Evolutionary conservation across 1,140 invertebrate species (phyloP).

Genomic region (Coptotermes formosanus): DNA sequence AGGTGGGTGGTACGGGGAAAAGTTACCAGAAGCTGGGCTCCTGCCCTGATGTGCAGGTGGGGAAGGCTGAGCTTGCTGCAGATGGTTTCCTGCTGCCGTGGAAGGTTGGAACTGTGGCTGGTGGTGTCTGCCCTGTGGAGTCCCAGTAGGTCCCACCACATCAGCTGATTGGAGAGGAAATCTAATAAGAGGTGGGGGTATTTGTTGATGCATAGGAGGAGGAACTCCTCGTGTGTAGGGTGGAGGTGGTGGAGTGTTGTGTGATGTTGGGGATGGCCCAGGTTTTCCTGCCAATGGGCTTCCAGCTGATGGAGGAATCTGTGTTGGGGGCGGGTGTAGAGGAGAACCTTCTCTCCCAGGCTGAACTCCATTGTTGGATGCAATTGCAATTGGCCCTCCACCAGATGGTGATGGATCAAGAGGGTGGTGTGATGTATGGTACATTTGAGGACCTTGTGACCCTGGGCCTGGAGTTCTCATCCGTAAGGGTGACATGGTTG

Average conservation of each 20-base stretch:
- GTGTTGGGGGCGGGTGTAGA: background rate
- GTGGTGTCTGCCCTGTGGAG: background rate
- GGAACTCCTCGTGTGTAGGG: slow-evolving; percentile 29
- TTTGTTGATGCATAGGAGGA: slow-evolving; percentile 11
- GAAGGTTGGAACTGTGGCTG: slow-evolving; percentile 11
- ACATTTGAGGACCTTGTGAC: slow-evolving; percentile 45
- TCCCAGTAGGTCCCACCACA: background rate
- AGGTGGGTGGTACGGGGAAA: slow-evolving; percentile 51
- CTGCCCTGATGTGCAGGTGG: slow-evolving; percentile 42
- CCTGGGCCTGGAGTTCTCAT: slow-evolving; percentile 43
- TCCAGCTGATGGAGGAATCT: slow-evolving; percentile 22
- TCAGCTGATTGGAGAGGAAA: slow-evolving; percentile 23
- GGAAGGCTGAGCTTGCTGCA: slow-evolving; percentile 40
- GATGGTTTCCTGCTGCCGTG: slow-evolving; percentile 13
- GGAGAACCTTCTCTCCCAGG: slow-evolving; percentile 26
- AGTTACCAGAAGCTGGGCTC: slow-evolving; percentile 45
- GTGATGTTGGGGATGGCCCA: background rate
- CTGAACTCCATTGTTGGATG: slow-evolving; percentile 34
- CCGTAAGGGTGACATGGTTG: slow-evolving; percentile 44
- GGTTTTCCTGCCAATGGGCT: slow-evolving; percentile 27
- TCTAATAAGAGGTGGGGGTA: slow-evolving; percentile 24
- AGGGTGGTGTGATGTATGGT: slow-evolving; percentile 53
- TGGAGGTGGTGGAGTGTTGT: slow-evolving; percentile 32
- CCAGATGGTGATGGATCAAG: slow-evolving; percentile 57
- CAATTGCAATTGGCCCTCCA: slow-evolving; percentile 52